Percentiles rank a stretch among this genome's conserved stretches.
Conservation (phyloP, 1,140 invertebrate species). For the Diorhabda elongata region DNA sequence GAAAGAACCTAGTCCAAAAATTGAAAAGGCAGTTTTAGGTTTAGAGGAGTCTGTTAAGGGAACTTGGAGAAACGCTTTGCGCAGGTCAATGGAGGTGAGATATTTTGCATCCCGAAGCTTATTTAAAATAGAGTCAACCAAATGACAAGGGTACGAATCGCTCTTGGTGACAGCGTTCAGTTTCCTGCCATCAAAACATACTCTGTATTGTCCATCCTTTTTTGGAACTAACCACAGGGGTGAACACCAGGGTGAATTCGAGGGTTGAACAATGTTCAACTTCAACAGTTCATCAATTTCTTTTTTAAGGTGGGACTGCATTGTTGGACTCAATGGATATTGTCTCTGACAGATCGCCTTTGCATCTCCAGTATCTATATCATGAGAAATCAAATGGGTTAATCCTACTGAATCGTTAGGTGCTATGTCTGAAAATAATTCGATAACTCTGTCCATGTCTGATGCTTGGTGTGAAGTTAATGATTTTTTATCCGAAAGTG, state of each 20-base stretch:
- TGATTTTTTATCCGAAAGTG: not conserved
- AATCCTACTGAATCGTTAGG: slow-evolving; percentile 9
- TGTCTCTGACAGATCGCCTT: slow-evolving; percentile 12
- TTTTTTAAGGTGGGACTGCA: slow-evolving; percentile 8
- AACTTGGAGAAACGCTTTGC: slow-evolving; percentile 33
- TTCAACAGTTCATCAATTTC: slow-evolving; percentile 13
- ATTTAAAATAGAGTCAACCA: slow-evolving; percentile 31
- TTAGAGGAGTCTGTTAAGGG: not conserved
- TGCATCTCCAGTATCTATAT: slow-evolving; percentile 14
- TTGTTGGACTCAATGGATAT: slow-evolving; percentile 10
- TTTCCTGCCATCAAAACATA: slow-evolving; percentile 36
- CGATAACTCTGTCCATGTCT: not conserved
- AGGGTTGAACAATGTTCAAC: slow-evolving; percentile 10
- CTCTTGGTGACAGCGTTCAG: slow-evolving; percentile 33
- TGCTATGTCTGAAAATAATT: slow-evolving; percentile 8
- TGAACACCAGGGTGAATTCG: slow-evolving; percentile 8
- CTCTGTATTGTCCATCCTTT: slow-evolving; percentile 26
- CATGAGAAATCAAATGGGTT: slow-evolving; percentile 8
- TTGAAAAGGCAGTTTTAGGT: slow-evolving; percentile 27
- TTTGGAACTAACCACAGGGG: slow-evolving; percentile 18
- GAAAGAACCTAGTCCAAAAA: slow-evolving; percentile 27
- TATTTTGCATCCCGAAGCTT: slow-evolving; percentile 28
- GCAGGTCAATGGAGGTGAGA: slow-evolving; percentile 34
- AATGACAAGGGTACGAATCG: slow-evolving; percentile 30
- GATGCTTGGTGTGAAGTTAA: not conserved